Conservation (phyloP, 2,113 vertebrate species). For the Tor tambroides region DNA sequence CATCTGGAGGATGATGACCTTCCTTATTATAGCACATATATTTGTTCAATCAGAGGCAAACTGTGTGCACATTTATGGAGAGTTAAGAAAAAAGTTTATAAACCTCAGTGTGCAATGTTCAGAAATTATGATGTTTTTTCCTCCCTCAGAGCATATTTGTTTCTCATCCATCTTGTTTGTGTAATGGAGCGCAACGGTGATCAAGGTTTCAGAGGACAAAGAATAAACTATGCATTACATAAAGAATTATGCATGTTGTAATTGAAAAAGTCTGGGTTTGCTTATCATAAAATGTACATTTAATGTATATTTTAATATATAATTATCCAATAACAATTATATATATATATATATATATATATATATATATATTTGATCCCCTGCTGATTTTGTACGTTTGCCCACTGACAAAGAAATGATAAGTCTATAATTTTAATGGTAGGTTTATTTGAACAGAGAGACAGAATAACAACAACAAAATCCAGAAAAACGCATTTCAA, state of each 20-base stretch:
- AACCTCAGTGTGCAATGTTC: neutral
- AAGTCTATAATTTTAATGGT: too few relatives aligned
- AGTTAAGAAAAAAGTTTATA: slow-evolving; percentile 6
- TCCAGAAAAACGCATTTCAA: too few relatives aligned
- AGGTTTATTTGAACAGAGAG: too few relatives aligned
- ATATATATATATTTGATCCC: too few relatives aligned
- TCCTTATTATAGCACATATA: slow-evolving; percentile 15
- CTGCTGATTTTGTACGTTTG: too few relatives aligned
- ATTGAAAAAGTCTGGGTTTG: neutral
- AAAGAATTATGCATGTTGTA: neutral
- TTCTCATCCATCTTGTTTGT: neutral
- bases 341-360: too few relatives aligned
- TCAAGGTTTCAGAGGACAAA: neutral
- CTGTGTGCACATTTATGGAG: neutral
- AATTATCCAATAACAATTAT: neutral
- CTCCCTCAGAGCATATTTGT: neutral
- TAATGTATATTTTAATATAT: neutral
- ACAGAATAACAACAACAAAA: too few relatives aligned
- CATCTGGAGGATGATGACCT: slow-evolving; percentile 14
- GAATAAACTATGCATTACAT: neutral
- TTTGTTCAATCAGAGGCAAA: neutral
- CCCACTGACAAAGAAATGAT: too few relatives aligned
- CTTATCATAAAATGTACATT: neutral
- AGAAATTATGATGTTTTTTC: neutral
- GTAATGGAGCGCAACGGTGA: neutral